Evolutionary conservation across 2,888 invertebrate species (phyloP).

Genomic region (Malthinus flaveolus): DNA sequence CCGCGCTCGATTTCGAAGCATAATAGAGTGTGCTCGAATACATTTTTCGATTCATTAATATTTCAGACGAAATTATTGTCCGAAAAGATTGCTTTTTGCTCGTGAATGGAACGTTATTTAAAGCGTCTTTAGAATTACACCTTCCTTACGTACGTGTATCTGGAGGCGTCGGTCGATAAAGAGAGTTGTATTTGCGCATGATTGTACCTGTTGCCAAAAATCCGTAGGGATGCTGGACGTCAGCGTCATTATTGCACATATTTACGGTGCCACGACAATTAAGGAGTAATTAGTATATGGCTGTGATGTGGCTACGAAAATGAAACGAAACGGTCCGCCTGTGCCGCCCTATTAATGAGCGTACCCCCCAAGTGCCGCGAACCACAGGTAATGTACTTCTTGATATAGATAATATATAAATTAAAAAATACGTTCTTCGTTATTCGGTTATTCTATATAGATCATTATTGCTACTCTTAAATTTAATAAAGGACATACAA

Average conservation of each 20-base stretch:
- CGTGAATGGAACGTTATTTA: slow-evolving; percentile 18
- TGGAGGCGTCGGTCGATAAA: slow-evolving; percentile 30
- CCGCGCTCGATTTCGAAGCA: slow-evolving; percentile 11
- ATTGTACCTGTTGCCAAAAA: slow-evolving; percentile 44
- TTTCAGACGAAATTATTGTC: slow-evolving; percentile 27
- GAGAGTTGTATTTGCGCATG: slow-evolving; percentile 25
- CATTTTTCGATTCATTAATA: slow-evolving; percentile 26
- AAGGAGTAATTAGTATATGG: slow-evolving; percentile 32
- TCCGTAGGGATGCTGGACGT: slow-evolving; percentile 37
- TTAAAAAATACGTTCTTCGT: too few relatives aligned
- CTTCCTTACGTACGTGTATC: slow-evolving; percentile 15
- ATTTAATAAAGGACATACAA: neutral
- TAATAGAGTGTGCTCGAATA: slow-evolving; percentile 20
- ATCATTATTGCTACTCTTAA: neutral
- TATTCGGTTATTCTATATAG: too few relatives aligned
- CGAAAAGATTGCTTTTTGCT: slow-evolving; percentile 26
- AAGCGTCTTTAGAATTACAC: slow-evolving; percentile 23
- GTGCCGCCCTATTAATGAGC: slow-evolving; percentile 9
- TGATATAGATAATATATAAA: too few relatives aligned
- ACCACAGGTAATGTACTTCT: slow-evolving; percentile 19
- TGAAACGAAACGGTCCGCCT: slow-evolving; percentile 13
- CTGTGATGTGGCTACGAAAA: slow-evolving; percentile 23
- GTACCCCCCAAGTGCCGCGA: neutral
- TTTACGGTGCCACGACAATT: slow-evolving; percentile 31
- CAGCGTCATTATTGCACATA: slow-evolving; percentile 34